Conservation (phyloP, 2,888 invertebrate genomes). For the Drosophila paracracens region DNA sequence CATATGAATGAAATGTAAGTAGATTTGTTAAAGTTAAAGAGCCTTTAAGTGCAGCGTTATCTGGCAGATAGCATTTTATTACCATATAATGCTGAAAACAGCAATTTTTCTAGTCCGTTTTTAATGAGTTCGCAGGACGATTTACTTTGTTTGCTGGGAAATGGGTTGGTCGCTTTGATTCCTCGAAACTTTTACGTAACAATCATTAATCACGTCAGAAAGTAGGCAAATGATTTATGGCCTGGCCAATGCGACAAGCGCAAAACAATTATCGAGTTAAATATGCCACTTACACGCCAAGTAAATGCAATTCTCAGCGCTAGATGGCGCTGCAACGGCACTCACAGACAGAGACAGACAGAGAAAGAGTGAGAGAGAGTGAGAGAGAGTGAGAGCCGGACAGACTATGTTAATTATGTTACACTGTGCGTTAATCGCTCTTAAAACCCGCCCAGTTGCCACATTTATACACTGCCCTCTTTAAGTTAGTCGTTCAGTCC, state of each 20-base stretch:
- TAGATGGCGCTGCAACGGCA: constrained; percentile 48
- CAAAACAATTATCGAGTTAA: constrained; percentile 69
- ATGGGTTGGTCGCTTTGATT: constrained; percentile 13
- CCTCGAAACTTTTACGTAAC: constrained; percentile 11
- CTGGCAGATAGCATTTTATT: not conserved
- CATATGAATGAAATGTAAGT: not conserved
- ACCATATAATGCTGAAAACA: not conserved
- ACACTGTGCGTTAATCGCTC: constrained; percentile 50
- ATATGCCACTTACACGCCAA: constrained; percentile 66
- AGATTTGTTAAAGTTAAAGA: not conserved
- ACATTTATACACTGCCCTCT: not conserved
- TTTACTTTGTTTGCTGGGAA: constrained; percentile 5
- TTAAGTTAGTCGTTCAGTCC: constrained; percentile 2
- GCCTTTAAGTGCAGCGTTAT: not conserved
- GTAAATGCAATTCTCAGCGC: constrained; percentile 28
- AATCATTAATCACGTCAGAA: constrained; percentile 56
- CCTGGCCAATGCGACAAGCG: constrained; percentile 64
- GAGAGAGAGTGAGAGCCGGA: constrained; percentile 2
- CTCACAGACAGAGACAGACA: not conserved
- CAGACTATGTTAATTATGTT: constrained; percentile 56
- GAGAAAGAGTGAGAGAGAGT: not conserved
- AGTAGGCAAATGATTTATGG: constrained; percentile 64
- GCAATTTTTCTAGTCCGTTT: not conserved
- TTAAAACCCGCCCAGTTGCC: constrained; percentile 18
- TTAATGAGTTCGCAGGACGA: constrained; percentile 15